Evolutionary conservation across 2,113 vertebrate genomes (phyloP), one percentile per base, ranked within the genome.

Genomic region (Falco punctatus): DNA sequence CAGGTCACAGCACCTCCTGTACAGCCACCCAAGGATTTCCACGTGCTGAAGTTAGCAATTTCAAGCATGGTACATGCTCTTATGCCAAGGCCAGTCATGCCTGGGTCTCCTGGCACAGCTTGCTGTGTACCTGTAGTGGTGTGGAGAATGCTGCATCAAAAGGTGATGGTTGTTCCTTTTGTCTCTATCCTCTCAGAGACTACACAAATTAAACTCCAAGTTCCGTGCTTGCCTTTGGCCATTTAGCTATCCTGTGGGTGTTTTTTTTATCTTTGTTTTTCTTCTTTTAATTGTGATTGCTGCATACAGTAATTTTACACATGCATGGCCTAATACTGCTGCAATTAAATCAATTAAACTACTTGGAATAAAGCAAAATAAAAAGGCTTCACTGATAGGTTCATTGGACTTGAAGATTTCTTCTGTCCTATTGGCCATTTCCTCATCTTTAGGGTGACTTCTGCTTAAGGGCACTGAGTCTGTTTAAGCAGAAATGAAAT

Each of bases 271-370:
- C 55, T 81, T 86, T 30, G 13, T 80, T 72, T 86, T 81, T 42
- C 4, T 91, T 42, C 28, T 48, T 65, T 65, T 23, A 33, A 51
- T 61, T 85, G 52, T 79, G 46, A 35, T 64, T 75, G 48, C 57
- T 85, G 16, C 49, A 61, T 79, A 27, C 54, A 85, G 66, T 91
- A 93, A 90, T 94, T 94, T 93, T 91, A 82, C 62, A 71, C 71
- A 81, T 90, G 81, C 62, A 19, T 88, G 62, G 66, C 86, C 67
- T 96, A 92, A 86, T 86, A 73, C 46, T 81, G n/a, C 71, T 88
- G 74, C 85, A 95, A 59, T 95, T 92, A 92, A 77, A 86, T 66
- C 61, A 82, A 58, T 91, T 92, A 81, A 91, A 72, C 62, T 65
- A 62, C 42, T 70, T 78, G 46, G 58, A 87, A 91, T 91, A 72